Evolutionary conservation across 1,140 invertebrate species (phyloP), one percentile per base, ranked within the genome.

Genomic region (Portunus trituberculatus): DNA sequence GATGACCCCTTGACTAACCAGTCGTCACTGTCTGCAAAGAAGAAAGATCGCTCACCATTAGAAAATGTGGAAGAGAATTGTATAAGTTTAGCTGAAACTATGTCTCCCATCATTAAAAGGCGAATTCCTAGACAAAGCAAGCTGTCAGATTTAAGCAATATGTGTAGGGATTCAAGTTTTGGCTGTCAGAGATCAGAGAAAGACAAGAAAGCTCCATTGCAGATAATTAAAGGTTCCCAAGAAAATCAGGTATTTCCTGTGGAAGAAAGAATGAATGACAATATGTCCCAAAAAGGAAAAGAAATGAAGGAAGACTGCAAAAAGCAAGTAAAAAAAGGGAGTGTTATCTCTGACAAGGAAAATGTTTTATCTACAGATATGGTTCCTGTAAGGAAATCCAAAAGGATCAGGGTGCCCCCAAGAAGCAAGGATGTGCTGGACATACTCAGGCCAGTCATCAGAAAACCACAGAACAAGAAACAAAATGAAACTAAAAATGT

Each of bases 291-390:
- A 4, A 93, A 93, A 46, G 45, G 8, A n/a, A 48, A 52, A 93
- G 28, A 31, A 10, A 39, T 84, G 46, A n/a, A 16, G 6, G n/a
- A 12, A 4, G 45, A 4, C 46, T 48, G 31, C 10, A 67, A 29
- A 31, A 46, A 93, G 29, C 20, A 46, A 12, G 67, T 10, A 10
- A 84, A 4, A 3, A 25, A 84, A 45, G 20, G 4, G 67, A 93
- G 67, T 28, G 76, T 84, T 7, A 46, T 59, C 59, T 16, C 46
- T 91, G 92, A 86, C 31, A 93, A 93, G 82, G 92, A 93, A 52
- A 93, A 93, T 86, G 10, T 86, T 84, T 59, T 29, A 0, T 12
- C n/a, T 29, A 28, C 89, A 91, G 12, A 12, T 14, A 28, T 46
- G 52, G 2, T 8, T 86, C 32, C 92, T 28, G 20, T 93, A 46